Evolutionary conservation across 2,888 invertebrate species (phyloP), one percentile per base, ranked within the genome.

Genomic region (Patella depressa): DNA sequence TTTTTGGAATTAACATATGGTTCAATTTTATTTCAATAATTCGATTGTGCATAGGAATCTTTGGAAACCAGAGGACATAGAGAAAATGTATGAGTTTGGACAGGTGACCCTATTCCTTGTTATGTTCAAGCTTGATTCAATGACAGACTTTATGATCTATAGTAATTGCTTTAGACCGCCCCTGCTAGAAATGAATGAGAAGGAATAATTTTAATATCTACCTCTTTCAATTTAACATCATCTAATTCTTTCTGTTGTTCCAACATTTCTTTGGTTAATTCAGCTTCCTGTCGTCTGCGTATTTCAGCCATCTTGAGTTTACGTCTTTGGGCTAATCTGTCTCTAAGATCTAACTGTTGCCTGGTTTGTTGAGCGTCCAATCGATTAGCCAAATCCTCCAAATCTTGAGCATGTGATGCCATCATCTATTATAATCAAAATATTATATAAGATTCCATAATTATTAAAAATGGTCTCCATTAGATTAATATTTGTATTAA

Each of bases 161-260:
- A 45, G 9, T 45, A 45, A 5, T 5, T 45, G 4, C 9, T 0
- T 45, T 45, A 45, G 45, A 45, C 45, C 45, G 0, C 45, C 5
- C 34, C 45, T 45, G 45, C 1, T 9, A 0, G 7, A 45, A 45
- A 45, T 9, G 1, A 45, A 45, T 9, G 7, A 45, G 9, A 9
- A 45, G 45, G 45, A 45, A 45, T 45, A 45, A 45, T 0, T 45
- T 45, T 45, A 45, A 45, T 45, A 45, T 83, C 59, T 34, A 87
- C 86, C 84, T 86, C 78, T 73, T 86, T 86, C 24, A 86, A 82
- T 77, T 83, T 84, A n/a, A 90, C 77, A 73, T 90, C 89, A 80
- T 88, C 87, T 24, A 89, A 65, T 79, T 90, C 90, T 78, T 89
- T 88, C 82, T 87, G 85, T 83, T 90, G 90, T 75, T 86, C 87